phyloP scores from a whole-genome alignment of 2,113 vertebrate species.

The Protobothrops flavoviridis region DNA sequence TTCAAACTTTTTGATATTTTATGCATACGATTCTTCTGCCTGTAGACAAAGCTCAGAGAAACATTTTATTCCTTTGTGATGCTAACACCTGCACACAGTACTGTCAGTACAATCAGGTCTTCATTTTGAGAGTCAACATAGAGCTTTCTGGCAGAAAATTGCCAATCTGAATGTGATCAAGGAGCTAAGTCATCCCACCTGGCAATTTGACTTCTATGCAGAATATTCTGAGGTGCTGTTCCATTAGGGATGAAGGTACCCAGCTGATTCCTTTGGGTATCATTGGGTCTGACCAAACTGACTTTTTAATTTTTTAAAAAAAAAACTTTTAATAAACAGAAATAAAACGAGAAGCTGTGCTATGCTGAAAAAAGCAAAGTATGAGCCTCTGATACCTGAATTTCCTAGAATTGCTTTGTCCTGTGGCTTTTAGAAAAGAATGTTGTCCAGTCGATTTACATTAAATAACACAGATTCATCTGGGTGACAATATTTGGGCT shows the following conservation, averaged over 20 bases:
- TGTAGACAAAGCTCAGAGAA: neutral
- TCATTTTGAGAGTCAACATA: neutral
- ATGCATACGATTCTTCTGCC: neutral
- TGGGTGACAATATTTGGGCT: neutral
- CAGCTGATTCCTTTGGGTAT: neutral
- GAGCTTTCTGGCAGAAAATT: neutral
- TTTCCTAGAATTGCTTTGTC: neutral
- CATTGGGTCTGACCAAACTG: neutral
- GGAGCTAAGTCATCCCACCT: neutral
- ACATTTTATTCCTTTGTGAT: neutral
- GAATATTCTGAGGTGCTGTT: neutral
- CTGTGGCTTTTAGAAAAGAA: neutral
- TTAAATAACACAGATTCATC: neutral
- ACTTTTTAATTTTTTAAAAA: neutral
- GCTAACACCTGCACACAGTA: neutral
- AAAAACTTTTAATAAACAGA: neutral
- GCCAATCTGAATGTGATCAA: neutral
- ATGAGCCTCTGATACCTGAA: neutral
- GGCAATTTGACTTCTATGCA: neutral
- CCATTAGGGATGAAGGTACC: neutral
- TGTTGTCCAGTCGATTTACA: neutral
- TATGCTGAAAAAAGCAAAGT: neutral
- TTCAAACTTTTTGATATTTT: neutral
- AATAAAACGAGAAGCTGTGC: neutral
- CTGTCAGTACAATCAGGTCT: neutral